Evolutionary conservation across 2,888 invertebrate genomes (phyloP), one percentile per base, ranked within the genome.

Genomic region (Tenodera sinensis): DNA sequence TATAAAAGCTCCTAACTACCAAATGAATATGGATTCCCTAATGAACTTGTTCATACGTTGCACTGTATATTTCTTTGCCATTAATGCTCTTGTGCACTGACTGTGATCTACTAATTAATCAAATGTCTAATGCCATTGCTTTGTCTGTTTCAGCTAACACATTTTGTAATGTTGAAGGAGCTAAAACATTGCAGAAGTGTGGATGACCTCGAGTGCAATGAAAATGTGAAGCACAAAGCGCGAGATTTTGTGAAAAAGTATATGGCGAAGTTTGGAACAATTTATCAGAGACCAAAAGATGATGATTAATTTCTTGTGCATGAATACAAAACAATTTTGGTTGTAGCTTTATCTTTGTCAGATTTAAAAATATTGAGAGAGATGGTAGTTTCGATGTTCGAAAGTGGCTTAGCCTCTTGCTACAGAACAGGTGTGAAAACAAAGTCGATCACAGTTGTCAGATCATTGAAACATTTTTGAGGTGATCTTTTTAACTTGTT

Each of bases 121-220:
- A 12, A 42, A 42, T 42, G 12, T 12, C 12, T 42, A 42, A 42
- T 42, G 9, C 42, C 42, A 42, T 2, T 42, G 12, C 42, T 42
- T 71, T 87, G 12, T 42, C 91, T 90, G 89, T 94, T 94, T 88
- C 94, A 99, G 98, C 93, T 99, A 90, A 99, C 98, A 0, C 98
- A 98, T 94, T 98, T 98, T 93, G 98, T 99, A 90, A 97, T 98
- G 96, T 95, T 98, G 90, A 99, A 99, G 93, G 98, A 99, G 94
- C 93, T 98, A 93, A 98, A 98, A 93, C 98, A 98, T 93, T 97
- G 98, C 92, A 96, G 97, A 90, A 96, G 96, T 84, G 97, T 97
- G 3, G 97, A 98, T 91, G 97, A 98, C 92, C 94, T 98, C 87
- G 96, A 97, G 88, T 97, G 97, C 92, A 98, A 97, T 82, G 98